Evolutionary conservation across 2,797 vertebrate genomes (phyloP), one percentile per base, ranked within the genome.

Genomic region (Melanotaenia boesemani): DNA sequence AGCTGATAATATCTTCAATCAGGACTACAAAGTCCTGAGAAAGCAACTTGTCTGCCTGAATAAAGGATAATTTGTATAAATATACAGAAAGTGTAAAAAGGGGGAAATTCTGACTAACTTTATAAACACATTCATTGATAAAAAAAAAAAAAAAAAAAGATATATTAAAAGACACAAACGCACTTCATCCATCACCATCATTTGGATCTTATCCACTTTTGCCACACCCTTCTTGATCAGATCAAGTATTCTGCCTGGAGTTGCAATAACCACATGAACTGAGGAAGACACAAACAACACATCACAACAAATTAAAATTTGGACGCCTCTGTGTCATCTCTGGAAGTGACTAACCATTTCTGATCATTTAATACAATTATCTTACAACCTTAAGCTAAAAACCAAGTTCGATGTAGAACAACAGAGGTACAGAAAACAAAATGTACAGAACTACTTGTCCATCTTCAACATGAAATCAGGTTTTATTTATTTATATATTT

Each of bases 171-270:
- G n/a, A 50, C 8, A 11, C 13, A 61, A 13, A 18, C 34, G 44
- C 83, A 96, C 95, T 93, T 96, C 95, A 86, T 96, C 95, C 95
- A 96, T 95, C 86, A 96, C 95, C 93, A 95, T 93, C 90, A 96
- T 95, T 82, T 95, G 94, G 81, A 95, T 94, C 77, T 66, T 84
- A 70, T 94, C 92, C 83, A 95, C 94, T 88, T 95, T 95, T 52
- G 95, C 95, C 72, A 96, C 91, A 30, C 95, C 95, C 83, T 96
- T 96, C 82, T 95, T 95, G 59, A 96, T 95, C 63, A 96, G 86
- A 82, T 96, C 95, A 82, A 96, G 89, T 73, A 96, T 95, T 67
- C 95, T 90, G 32, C 95, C 95, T 55, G 95, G 95, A 0, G 95
- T 96, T 41, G 95, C 95, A n/a, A 96, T 95, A 77, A 96, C 89